Evolutionary conservation across 2,797 vertebrate genomes (phyloP).

Genomic region (Enteromius thamalakanensis): DNA sequence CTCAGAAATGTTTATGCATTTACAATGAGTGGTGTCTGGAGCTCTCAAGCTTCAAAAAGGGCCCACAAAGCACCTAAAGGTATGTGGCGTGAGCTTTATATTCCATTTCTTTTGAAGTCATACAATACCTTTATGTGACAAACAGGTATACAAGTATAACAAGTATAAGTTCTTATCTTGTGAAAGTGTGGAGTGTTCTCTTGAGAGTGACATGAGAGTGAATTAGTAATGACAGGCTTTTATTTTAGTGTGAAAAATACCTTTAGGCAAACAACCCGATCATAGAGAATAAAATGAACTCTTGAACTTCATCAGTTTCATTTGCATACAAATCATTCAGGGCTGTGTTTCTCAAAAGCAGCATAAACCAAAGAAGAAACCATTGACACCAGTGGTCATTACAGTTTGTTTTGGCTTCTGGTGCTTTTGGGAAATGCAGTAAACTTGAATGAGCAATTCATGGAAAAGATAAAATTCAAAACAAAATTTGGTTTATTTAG

Average conservation of each 20-base stretch:
- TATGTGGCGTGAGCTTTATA: not conserved
- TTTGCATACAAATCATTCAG: not conserved
- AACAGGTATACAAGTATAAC: not conserved
- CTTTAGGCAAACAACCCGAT: not conserved
- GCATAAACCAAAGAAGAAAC: not conserved
- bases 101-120: not conserved
- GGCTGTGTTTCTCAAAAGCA: not conserved
- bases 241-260: not conserved
- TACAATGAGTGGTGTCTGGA: not conserved
- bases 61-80: not conserved
- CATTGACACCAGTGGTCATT: not conserved
- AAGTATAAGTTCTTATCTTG: not conserved
- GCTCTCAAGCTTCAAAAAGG: not conserved
- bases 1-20: not conserved
- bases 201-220: no score
- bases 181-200: not conserved
- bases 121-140: not conserved
- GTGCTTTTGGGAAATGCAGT: not conserved
- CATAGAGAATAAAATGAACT: not conserved
- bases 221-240: not conserved
- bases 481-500: not conserved
- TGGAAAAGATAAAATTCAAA: not conserved
- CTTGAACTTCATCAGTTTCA: not conserved
- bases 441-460: not conserved
- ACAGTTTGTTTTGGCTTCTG: not conserved